These are phyloP conservation scores for Branchinecta lindahli DNA, from an alignment of 1,140 invertebrate genomes.

Conservation along the genomic window DNA sequence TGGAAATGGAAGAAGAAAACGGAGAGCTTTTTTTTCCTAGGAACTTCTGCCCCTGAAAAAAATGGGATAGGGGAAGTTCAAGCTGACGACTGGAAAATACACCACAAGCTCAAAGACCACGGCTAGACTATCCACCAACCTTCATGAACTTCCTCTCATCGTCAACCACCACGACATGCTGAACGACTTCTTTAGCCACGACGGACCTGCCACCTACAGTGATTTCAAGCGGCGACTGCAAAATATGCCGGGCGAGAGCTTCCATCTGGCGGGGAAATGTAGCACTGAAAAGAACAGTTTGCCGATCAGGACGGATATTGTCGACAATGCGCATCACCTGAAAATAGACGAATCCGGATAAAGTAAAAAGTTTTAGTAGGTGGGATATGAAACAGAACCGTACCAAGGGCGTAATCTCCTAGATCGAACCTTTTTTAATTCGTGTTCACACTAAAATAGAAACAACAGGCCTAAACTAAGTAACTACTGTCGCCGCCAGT, in stretches of 20 bases:
- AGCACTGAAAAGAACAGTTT: slow-evolving; percentile 97
- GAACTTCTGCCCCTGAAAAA: too few relatives aligned
- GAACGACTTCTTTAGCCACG: slow-evolving; percentile 96
- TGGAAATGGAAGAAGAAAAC: too few relatives aligned
- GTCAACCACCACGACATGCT: slow-evolving; percentile 81
- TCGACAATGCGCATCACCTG: slow-evolving; percentile 92
- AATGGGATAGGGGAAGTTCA: too few relatives aligned
- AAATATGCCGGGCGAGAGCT: slow-evolving; percentile 78
- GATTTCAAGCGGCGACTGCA: slow-evolving; percentile 91
- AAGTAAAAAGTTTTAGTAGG: not conserved
- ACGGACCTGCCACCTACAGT: slow-evolving; percentile 86
- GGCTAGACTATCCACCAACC: slow-evolving; percentile 17
- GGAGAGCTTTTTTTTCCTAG: too few relatives aligned
- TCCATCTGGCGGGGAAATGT: slow-evolving; percentile 99
- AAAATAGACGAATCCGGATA: slow-evolving; percentile 19
- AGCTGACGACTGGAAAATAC: too few relatives aligned
- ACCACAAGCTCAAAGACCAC: too few relatives aligned
- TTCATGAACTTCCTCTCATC: slow-evolving; percentile 98
- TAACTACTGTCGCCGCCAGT: too few relatives aligned
- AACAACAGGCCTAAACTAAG: not conserved
- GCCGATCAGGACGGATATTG: slow-evolving; percentile 87
- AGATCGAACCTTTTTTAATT: not conserved
- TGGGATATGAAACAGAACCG: slow-evolving; percentile 1
- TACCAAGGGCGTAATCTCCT: too few relatives aligned
- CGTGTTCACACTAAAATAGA: slow-evolving; percentile 18